phyloP scores from a whole-genome alignment of 2,797 vertebrate species.

The Gastrophryne carolinensis region DNA sequence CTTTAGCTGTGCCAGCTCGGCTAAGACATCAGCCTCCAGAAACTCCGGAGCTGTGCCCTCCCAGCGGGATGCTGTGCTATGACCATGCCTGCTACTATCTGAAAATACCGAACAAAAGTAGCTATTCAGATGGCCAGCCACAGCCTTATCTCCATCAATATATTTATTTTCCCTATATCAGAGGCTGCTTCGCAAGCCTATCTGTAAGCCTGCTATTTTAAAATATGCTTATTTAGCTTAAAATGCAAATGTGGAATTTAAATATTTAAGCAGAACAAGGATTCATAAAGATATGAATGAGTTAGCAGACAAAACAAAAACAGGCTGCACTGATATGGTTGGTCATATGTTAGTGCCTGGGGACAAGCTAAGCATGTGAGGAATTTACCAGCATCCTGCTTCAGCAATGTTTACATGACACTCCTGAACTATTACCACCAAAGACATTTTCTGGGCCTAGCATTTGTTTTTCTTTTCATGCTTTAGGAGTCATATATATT shows the following conservation, averaged over 20 bases:
- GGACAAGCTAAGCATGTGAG: conserved; percentile 69
- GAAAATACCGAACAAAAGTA: too few relatives aligned
- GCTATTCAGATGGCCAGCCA: too few relatives aligned
- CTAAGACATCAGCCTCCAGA: too few relatives aligned
- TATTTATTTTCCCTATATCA: too few relatives aligned
- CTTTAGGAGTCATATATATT: background rate
- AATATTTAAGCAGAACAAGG: background rate
- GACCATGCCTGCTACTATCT: too few relatives aligned
- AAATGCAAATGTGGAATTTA: background rate
- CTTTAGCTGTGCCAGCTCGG: too few relatives aligned
- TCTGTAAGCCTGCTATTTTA: too few relatives aligned
- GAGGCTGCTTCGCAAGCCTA: too few relatives aligned
- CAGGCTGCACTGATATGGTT: conserved; percentile 46
- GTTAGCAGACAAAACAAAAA: conserved; percentile 22
- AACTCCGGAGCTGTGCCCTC: too few relatives aligned
- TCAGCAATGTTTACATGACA: conserved; percentile 50
- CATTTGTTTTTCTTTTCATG: conserved; percentile 14
- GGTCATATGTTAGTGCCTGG: conserved; percentile 54
- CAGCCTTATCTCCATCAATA: too few relatives aligned
- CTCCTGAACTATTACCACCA: conserved; percentile 16
- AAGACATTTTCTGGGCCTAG: conserved; percentile 25
- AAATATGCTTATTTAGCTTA: too few relatives aligned
- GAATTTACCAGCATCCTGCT: conserved; percentile 75
- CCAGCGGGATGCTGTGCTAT: too few relatives aligned
- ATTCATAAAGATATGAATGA: background rate